Base-by-base conservation (phyloP, 1,140 invertebrate species). In the Tribolium madens region DNA sequence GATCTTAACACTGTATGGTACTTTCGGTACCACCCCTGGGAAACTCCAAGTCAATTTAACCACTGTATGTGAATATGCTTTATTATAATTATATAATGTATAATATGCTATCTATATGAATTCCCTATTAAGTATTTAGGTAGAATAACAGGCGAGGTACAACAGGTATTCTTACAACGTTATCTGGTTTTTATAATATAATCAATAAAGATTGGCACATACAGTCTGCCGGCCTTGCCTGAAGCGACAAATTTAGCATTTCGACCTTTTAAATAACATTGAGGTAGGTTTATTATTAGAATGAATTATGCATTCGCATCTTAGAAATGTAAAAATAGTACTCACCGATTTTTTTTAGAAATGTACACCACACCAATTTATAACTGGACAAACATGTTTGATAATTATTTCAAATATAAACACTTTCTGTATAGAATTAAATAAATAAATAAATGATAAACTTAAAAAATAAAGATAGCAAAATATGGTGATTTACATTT, bases 181-280 rank as follows among this genome's bases (percentile, higher is more conserved):
- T 64, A 64, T 64, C 57, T 64, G 13, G 57, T 64, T 64, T 64
- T 64, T 64, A 26, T 9, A 72, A 31, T 21, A 50, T 72, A 72
- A 72, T 72, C 70, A 72, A 72, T 72, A 72, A 72, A 52, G 68
- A 71, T 42, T 42, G 68, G 68, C 68, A 26, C 68, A 47, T 5
- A 26, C 21, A 71, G 68, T 71, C 68, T 71, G 31, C 46, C 70
- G 50, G 13, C 47, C 46, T 72, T 72, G 70, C 52, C 50, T 72
- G 36, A 42, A 2, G 70, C 70, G 13, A 47, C 57, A 64, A 64
- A 18, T 57, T 64, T 64, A 64, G 21, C 10, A 21, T 21, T 50
- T 26, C 6, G 18, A 50, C 10, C 70, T 36, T 72, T 50, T 12
- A 52, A 33, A 18, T 14, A 17, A 47, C 50, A 52, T 72, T 72